Conservation (phyloP, 1,140 invertebrate genomes). For the Lithobius niger region DNA sequence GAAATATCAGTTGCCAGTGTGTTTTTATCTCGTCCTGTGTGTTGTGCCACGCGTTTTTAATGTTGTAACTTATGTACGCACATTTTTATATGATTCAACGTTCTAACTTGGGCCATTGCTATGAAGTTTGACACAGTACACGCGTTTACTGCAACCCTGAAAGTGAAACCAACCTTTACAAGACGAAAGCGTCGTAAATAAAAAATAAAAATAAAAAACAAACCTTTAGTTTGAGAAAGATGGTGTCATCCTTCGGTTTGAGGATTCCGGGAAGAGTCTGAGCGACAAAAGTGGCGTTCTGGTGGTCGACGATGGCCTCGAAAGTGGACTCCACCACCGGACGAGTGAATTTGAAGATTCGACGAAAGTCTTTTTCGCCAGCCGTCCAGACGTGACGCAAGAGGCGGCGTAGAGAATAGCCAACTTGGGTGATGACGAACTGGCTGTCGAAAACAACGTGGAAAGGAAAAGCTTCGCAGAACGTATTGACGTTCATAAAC, state of each 20-base stretch:
- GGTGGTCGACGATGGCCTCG: neutral
- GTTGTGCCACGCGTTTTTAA: too few species aligned
- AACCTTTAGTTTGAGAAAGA: neutral
- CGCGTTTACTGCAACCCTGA: too few species aligned
- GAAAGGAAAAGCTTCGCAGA: conserved; percentile 20
- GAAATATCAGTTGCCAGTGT: too few species aligned
- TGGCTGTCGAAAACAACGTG: conserved; percentile 17
- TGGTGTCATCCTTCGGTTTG: neutral
- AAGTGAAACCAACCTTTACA: too few species aligned
- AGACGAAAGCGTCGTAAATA: too few species aligned
- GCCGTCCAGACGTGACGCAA: conserved; percentile 1
- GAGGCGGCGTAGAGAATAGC: conserved; percentile 8
- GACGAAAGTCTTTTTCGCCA: conserved; percentile 9
- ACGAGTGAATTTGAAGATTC: conserved; percentile 12
- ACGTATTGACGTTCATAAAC: conserved; percentile 13
- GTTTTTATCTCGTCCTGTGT: too few species aligned
- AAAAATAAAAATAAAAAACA: neutral
- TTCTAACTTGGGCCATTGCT: too few species aligned
- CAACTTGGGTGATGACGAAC: conserved; percentile 16
- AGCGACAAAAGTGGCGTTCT: neutral
- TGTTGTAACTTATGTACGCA: too few species aligned
- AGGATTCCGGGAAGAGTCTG: neutral
- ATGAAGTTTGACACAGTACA: too few species aligned
- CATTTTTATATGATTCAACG: too few species aligned
- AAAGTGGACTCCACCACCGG: conserved; percentile 11